A percentile compares a stretch with the other conserved stretches of the same genome.
phyloP scores from a whole-genome alignment of 2,797 vertebrate species.

The Pteronotus mesoamericanus region DNA sequence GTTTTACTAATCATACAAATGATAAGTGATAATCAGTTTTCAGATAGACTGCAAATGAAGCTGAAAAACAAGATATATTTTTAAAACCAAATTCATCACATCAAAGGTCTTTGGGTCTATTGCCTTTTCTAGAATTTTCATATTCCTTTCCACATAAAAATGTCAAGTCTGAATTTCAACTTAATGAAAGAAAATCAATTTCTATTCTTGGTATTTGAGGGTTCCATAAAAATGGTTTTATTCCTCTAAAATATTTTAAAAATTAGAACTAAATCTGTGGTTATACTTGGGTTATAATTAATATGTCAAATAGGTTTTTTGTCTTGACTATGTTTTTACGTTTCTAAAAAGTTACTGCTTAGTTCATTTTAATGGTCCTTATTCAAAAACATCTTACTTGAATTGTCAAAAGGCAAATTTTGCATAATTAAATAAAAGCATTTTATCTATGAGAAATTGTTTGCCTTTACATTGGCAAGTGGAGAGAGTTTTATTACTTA shows the following conservation, averaged over 20 bases:
- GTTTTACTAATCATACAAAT: slow-evolving; percentile 23
- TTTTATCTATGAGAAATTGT: background rate
- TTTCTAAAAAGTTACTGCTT: slow-evolving; percentile 32
- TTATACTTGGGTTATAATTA: slow-evolving; percentile 56
- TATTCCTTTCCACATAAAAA: slow-evolving; percentile 40
- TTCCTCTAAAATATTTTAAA: slow-evolving; percentile 32
- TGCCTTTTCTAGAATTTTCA: slow-evolving; percentile 15
- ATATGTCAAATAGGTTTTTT: slow-evolving; percentile 30
- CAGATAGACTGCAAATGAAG: background rate
- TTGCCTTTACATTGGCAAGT: slow-evolving; percentile 9
- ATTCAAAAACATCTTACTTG: slow-evolving; percentile 48
- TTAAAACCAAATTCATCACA: slow-evolving; percentile 37
- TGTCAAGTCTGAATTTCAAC: slow-evolving; percentile 2
- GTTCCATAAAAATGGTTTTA: slow-evolving; percentile 17
- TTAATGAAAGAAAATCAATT: background rate
- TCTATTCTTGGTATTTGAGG: slow-evolving; percentile 1
- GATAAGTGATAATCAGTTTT: background rate
- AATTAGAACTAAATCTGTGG: slow-evolving; percentile 4
- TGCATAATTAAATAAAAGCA: slow-evolving; percentile 33
- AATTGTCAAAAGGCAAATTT: slow-evolving; percentile 44
- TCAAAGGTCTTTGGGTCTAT: background rate
- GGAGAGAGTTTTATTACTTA: slow-evolving; percentile 20
- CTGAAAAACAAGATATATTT: background rate
- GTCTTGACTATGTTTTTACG: background rate
- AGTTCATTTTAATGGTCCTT: slow-evolving; percentile 39